phyloP scores from a whole-genome alignment of 2,888 invertebrate genomes.

The Coelogynopora nodosa region DNA sequence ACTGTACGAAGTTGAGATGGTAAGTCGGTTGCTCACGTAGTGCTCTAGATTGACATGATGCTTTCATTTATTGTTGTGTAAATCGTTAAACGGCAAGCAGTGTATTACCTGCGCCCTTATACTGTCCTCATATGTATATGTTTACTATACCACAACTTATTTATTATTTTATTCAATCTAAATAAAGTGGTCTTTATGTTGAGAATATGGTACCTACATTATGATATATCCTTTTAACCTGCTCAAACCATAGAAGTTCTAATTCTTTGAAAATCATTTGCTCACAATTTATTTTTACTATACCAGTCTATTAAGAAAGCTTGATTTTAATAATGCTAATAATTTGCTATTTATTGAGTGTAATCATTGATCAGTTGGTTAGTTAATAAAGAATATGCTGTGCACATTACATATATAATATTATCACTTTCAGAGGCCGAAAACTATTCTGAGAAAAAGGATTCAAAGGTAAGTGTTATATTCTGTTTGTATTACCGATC shows the following conservation, averaged over 20 bases:
- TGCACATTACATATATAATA: too few relatives aligned
- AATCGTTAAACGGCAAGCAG: slow-evolving; percentile 7
- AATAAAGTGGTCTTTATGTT: background rate
- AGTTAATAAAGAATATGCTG: too few relatives aligned
- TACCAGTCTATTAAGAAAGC: background rate
- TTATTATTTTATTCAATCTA: background rate
- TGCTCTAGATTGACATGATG: slow-evolving; percentile 24
- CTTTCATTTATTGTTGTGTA: slow-evolving; percentile 19
- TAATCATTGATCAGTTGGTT: background rate
- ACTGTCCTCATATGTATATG: background rate
- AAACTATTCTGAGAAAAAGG: background rate
- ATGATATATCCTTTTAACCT: too few relatives aligned
- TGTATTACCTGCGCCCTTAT: background rate
- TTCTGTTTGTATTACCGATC: too few relatives aligned
- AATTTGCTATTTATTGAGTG: too few relatives aligned
- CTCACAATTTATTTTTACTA: background rate
- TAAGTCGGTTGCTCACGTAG: slow-evolving; percentile 31
- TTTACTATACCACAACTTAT: background rate
- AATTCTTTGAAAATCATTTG: background rate
- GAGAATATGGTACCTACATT: background rate
- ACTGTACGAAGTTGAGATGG: background rate
- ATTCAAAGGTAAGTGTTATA: background rate
- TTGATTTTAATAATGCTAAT: background rate
- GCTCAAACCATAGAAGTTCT: too few relatives aligned
- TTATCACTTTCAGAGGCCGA: background rate